phyloP scores from a whole-genome alignment of 2,888 invertebrate species.

The Leptopilina drosophilae region DNA sequence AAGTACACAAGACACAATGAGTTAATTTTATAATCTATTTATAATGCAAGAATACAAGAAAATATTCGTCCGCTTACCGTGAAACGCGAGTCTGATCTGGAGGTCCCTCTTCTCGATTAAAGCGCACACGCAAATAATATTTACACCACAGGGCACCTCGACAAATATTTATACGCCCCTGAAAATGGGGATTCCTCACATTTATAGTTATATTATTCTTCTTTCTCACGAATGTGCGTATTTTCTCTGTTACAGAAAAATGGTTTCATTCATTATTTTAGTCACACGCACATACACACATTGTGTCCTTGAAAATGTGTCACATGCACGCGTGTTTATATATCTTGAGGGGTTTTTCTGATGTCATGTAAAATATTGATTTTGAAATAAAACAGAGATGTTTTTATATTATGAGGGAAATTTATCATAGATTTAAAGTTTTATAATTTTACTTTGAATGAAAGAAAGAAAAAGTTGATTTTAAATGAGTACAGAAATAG shows the following conservation, averaged over 20 bases:
- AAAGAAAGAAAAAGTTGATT: no score
- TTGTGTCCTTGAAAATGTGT: background rate
- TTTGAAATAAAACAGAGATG: no score
- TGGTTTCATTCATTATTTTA: conserved; percentile 17
- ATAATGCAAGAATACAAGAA: conserved; percentile 46
- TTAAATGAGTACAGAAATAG: no score
- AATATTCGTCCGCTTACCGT: conserved; percentile 63
- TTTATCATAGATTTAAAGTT: no score
- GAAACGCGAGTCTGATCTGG: conserved; percentile 59
- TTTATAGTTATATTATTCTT: background rate
- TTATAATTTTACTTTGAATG: no score
- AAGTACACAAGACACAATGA: conserved; percentile 50
- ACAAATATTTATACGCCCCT: conserved; percentile 50
- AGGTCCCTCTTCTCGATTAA: conserved; percentile 52
- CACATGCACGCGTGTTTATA: background rate
- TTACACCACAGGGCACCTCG: conserved; percentile 4
- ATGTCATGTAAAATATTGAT: background rate
- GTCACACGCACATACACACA: background rate
- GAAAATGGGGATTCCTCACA: conserved; percentile 11
- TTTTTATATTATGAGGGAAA: no score
- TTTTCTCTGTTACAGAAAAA: background rate
- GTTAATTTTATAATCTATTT: conserved; percentile 45
- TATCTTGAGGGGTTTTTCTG: background rate
- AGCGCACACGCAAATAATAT: conserved; percentile 56
- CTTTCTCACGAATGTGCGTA: background rate